Percentiles rank a stretch among this genome's conserved stretches.
These are phyloP conservation scores for Drosophila punjabiensis DNA, from an alignment of 1,140 invertebrate genomes.

Conservation along the genomic window DNA sequence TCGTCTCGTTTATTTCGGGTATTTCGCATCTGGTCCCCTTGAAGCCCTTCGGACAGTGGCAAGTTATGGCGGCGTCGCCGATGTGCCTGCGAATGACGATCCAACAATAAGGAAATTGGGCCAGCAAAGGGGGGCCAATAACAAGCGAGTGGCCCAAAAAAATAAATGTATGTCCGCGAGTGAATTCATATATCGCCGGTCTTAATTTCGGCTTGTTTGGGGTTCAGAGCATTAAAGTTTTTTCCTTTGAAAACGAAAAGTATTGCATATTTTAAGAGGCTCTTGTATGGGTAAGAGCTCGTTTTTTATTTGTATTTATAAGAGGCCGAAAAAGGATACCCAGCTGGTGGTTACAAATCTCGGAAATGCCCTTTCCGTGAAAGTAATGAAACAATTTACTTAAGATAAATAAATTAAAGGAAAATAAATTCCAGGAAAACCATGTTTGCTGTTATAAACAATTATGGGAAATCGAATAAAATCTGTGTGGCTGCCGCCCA, in stretches of 20 bases:
- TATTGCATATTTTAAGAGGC: neutral
- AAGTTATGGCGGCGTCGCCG: slow-evolving; percentile 89
- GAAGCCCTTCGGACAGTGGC: slow-evolving; percentile 88
- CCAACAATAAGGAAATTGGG: slow-evolving; percentile 17
- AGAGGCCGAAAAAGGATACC: neutral
- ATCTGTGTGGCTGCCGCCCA: neutral
- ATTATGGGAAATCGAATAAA: neutral
- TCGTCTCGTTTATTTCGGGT: slow-evolving; percentile 85
- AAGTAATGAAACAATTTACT: slow-evolving; percentile 5
- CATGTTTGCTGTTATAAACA: neutral
- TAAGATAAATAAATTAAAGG: neutral
- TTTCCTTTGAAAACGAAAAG: slow-evolving; percentile 6
- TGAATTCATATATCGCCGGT: slow-evolving; percentile 12
- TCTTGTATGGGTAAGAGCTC: neutral
- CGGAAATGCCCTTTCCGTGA: neutral
- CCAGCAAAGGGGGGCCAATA: slow-evolving; percentile 8
- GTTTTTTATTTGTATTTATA: neutral
- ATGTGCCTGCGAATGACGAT: slow-evolving; percentile 87
- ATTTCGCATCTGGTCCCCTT: slow-evolving; percentile 90
- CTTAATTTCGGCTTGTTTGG: slow-evolving; percentile 9
- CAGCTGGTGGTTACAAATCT: neutral
- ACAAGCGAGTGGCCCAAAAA: slow-evolving; percentile 5
- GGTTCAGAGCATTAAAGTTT: slow-evolving; percentile 5
- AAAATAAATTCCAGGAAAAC: neutral
- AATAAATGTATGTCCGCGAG: neutral